Evolutionary conservation across 2,113 vertebrate species (phyloP).

Genomic region (Trachemys scripta): DNA sequence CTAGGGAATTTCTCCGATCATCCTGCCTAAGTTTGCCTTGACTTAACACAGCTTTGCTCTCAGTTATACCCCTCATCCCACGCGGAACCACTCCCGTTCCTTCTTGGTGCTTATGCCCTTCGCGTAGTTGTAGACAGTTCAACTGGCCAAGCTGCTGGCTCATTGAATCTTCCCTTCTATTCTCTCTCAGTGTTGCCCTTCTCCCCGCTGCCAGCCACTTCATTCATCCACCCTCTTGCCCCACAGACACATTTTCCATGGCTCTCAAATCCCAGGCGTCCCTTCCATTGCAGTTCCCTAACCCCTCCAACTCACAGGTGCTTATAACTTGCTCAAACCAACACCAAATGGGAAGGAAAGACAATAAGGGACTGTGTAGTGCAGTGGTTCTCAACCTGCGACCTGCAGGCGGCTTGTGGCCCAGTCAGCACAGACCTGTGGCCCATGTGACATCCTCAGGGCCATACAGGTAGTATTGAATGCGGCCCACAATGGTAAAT

Average conservation of each 20-base stretch:
- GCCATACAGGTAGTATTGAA: no score
- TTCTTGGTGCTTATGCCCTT: not conserved
- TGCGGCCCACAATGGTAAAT: no score
- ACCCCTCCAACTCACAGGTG: not conserved
- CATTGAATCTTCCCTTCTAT: not conserved
- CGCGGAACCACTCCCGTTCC: not conserved
- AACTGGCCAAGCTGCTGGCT: not conserved
- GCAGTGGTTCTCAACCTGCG: no score
- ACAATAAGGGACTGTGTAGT: not conserved
- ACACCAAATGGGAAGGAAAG: not conserved
- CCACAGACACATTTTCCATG: not conserved
- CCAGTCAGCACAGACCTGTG: no score
- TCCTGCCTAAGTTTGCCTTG: not conserved
- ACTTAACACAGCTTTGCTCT: not conserved
- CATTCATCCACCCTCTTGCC: not conserved
- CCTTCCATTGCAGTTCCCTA: not conserved
- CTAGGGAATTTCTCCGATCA: not conserved
- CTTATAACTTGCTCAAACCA: not conserved
- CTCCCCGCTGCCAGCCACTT: not conserved
- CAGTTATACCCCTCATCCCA: not conserved
- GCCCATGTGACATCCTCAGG: no score
- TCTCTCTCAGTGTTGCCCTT: not conserved
- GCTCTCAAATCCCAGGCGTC: not conserved
- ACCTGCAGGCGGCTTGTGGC: no score
- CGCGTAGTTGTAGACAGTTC: not conserved